phyloP scores from a whole-genome alignment of 2,797 vertebrate genomes.

The Oophaga sylvatica region DNA sequence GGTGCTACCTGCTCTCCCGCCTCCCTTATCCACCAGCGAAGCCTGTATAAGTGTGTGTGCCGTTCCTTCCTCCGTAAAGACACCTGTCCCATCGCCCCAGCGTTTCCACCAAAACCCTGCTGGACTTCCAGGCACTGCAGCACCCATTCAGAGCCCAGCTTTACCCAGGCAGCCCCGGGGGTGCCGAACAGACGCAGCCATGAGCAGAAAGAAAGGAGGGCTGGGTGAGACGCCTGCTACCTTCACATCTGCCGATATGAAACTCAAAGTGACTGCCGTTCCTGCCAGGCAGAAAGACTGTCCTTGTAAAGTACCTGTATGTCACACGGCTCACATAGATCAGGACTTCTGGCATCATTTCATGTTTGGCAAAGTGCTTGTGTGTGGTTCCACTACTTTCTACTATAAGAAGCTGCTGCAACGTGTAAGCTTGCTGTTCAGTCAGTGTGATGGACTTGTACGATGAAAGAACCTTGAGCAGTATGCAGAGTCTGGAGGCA shows the following conservation, averaged over 20 bases:
- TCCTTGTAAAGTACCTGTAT: background rate
- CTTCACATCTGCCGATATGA: background rate
- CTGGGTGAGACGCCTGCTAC: slow-evolving; percentile 46
- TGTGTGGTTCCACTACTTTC: background rate
- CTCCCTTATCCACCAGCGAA: slow-evolving; percentile 62
- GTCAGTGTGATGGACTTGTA: background rate
- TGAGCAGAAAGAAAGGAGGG: slow-evolving; percentile 52
- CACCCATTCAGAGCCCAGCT: slow-evolving; percentile 72
- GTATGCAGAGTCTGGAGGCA: background rate
- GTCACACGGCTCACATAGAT: background rate
- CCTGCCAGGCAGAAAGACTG: slow-evolving; percentile 41
- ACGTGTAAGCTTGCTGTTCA: background rate
- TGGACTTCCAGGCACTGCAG: slow-evolving; percentile 72
- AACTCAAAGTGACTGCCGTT: slow-evolving; percentile 32
- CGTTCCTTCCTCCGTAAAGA: slow-evolving; percentile 62
- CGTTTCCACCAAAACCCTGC: slow-evolving; percentile 70
- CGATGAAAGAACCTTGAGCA: background rate
- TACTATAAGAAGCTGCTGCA: background rate
- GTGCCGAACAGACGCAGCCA: slow-evolving; percentile 54
- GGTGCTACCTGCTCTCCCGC: slow-evolving; percentile 71
- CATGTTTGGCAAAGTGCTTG: background rate
- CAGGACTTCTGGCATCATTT: background rate
- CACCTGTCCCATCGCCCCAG: slow-evolving; percentile 63
- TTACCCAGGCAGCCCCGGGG: slow-evolving; percentile 52
- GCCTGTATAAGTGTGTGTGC: slow-evolving; percentile 62